Conservation (phyloP, 2,888 invertebrate genomes). For the Amblyjoppa fuscipennis region DNA sequence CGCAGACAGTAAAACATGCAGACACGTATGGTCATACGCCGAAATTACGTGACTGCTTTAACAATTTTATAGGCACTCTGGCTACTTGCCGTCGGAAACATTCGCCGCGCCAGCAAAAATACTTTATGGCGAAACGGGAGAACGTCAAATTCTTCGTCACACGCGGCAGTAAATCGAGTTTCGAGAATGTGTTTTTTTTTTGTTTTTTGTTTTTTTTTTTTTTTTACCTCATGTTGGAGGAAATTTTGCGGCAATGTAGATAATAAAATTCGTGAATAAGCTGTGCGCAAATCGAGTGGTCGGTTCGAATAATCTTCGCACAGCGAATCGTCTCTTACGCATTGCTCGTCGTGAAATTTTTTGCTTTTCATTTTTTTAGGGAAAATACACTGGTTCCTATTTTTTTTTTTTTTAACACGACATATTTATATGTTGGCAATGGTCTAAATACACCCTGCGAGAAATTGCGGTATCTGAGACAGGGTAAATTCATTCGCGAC, state of each 20-base stretch:
- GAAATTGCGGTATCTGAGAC: conserved; percentile 48
- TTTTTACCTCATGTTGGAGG: neutral
- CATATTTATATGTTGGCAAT: no score
- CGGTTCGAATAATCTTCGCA: neutral
- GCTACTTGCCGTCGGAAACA: neutral
- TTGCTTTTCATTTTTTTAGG: neutral
- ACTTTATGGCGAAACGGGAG: conserved; percentile 9
- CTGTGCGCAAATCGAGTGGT: neutral
- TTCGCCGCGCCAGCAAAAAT: neutral
- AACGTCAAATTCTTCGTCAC: conserved; percentile 22
- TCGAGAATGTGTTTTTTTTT: neutral
- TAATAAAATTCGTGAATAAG: conserved; percentile 52
- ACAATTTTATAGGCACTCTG: conserved; percentile 43
- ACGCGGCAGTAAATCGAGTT: conserved; percentile 6
- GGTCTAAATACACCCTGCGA: no score
- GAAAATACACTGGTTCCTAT: neutral
- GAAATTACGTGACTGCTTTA: conserved; percentile 55
- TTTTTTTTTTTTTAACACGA: no score
- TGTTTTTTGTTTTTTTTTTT: no score
- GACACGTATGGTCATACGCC: conserved; percentile 33
- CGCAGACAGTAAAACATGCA: conserved; percentile 31
- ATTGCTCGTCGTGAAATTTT: conserved; percentile 13
- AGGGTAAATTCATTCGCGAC: conserved; percentile 65
- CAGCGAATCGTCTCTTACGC: conserved; percentile 6
- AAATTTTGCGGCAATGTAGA: conserved; percentile 34